A percentile compares a stretch with the other conserved stretches of the same genome.
These are phyloP conservation scores for Sphaeridia pumilis DNA, from an alignment of 2,888 invertebrate genomes.

Conservation along the genomic window DNA sequence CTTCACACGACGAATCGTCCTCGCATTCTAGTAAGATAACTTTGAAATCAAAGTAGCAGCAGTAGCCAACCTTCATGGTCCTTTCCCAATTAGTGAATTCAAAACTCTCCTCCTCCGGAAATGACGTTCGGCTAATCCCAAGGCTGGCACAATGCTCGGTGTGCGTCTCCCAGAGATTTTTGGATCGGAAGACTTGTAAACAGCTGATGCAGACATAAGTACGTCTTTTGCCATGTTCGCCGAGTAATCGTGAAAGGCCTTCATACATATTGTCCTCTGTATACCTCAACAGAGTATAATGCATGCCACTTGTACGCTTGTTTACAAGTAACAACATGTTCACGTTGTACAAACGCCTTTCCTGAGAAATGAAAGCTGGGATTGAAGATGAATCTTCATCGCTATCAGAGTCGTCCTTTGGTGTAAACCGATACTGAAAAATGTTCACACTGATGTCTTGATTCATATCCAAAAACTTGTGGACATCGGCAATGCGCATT, in stretches of 20 bases:
- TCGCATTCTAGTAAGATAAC: neutral
- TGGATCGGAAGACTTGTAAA: neutral
- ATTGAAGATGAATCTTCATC: too few species aligned
- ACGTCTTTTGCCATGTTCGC: neutral
- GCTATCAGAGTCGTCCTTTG: too few species aligned
- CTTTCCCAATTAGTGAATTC: neutral
- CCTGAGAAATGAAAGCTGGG: neutral
- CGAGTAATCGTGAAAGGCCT: neutral
- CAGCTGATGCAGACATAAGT: neutral
- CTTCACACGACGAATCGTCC: neutral
- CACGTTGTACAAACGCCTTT: neutral
- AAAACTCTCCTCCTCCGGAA: neutral
- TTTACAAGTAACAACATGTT: neutral
- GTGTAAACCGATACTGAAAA: too few species aligned
- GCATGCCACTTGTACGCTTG: neutral
- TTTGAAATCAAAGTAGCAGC: neutral
- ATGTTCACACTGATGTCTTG: too few species aligned
- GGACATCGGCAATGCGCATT: too few species aligned
- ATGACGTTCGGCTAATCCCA: neutral
- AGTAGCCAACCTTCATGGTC: neutral
- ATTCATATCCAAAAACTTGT: too few species aligned
- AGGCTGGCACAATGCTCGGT: neutral
- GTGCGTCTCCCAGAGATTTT: neutral
- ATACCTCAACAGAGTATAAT: neutral
- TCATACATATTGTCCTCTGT: neutral